Percentiles rank a stretch among this genome's conserved stretches.
Evolutionary conservation across 2,888 invertebrate genomes (phyloP).

Genomic region (Noctua comes): DNA sequence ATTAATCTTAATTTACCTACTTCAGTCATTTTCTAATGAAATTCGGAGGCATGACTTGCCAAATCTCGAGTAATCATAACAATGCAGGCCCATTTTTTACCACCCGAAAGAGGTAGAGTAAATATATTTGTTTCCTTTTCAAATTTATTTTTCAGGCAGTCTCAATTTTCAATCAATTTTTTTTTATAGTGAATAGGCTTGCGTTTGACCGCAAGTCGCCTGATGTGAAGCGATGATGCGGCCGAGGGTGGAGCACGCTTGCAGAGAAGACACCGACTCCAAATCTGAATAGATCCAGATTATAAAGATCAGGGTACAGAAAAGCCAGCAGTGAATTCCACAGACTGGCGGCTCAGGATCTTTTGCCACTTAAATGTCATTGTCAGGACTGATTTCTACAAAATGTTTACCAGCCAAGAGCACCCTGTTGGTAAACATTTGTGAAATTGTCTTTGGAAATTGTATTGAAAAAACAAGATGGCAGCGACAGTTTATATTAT

Average conservation of each 20-base stretch:
- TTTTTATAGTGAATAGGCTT: no score
- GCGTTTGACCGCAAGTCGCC: no score
- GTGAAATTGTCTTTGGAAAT: not conserved
- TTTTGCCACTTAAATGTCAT: not conserved
- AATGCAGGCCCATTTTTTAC: not conserved
- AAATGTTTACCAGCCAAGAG: not conserved
- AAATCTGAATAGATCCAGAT: no score
- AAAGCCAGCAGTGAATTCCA: no score
- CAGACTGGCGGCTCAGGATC: not conserved
- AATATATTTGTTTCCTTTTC: not conserved
- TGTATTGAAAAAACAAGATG: not conserved
- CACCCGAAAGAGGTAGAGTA: not conserved
- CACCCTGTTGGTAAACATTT: not conserved
- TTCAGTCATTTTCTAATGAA: not conserved
- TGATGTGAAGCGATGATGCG: no score
- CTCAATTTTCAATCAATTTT: not conserved
- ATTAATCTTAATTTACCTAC: not conserved
- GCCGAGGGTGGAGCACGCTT: no score
- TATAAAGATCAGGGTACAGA: no score
- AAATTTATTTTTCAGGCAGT: not conserved
- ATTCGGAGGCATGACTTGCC: not conserved
- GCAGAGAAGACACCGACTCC: no score
- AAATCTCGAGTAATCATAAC: not conserved
- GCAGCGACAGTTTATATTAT: not conserved
- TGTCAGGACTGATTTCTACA: not conserved